Percentiles rank a stretch among this genome's conserved stretches.
phyloP scores from a whole-genome alignment of 2,113 vertebrate species.

The Tachysurus vachellii region DNA sequence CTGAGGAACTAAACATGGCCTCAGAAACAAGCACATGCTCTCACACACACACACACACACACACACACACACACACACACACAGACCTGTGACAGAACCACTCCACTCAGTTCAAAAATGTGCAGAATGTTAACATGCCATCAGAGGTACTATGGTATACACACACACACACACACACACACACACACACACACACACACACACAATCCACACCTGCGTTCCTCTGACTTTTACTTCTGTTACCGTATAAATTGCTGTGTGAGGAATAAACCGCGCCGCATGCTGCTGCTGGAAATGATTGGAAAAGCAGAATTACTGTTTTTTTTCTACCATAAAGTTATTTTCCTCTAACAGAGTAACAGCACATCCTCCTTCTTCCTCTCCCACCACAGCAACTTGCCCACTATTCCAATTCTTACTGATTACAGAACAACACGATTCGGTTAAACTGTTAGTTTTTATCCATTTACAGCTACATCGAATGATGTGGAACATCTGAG shows the following conservation, averaged over 20 bases:
- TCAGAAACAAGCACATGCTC: neutral
- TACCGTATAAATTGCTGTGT: neutral
- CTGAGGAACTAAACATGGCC: slow-evolving; percentile 20
- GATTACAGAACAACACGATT: neutral
- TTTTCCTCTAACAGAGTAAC: neutral
- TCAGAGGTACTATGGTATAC: neutral
- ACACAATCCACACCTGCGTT: no score
- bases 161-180: slow-evolving; percentile 27
- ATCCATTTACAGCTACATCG: neutral
- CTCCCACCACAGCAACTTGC: neutral
- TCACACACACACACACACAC: no score
- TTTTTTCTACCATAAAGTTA: neutral
- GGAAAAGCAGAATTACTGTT: neutral
- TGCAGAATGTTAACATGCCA: neutral
- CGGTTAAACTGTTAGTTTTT: no score
- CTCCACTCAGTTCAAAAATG: slow-evolving; percentile 33
- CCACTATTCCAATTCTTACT: neutral
- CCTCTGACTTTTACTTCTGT: neutral
- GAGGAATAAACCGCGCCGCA: neutral
- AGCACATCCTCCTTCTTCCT: neutral
- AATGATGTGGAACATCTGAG: neutral
- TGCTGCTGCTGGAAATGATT: neutral
- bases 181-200: neutral
- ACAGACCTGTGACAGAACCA: neutral
- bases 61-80: neutral